Base-by-base conservation (phyloP, 2,888 invertebrate genomes). In the Tetropium fuscum region DNA sequence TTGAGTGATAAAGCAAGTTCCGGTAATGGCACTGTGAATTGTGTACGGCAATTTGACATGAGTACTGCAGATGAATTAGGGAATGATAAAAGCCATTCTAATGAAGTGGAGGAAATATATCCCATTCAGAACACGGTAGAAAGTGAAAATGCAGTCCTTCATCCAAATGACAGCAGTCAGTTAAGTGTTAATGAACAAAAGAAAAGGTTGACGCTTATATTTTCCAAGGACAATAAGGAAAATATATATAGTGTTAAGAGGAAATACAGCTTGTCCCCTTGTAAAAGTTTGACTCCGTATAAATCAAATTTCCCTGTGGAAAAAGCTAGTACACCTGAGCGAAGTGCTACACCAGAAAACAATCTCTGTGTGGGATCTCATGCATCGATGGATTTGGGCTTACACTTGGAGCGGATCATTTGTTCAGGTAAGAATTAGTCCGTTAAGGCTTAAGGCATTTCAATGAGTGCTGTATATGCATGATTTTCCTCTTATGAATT, bases 211-310 rank as follows among this genome's bases (percentile, higher is more conserved):
- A 70, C 70, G 7, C 60, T 72, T 25, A 56, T 72, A 13, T 68
- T 71, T 48, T 70, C 69, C 5, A 72, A 71, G 57, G 15, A 49
- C 36, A 59, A 70, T 16, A 72, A 71, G 36, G 71, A 72, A 48
- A 74, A 73, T 57, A 22, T 60, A 2, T 68, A 68, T 27, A 66
- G 61, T 40, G 64, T 67, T 38, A 64, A 64, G 55, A 48, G 71
- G n/a, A 72, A 71, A 36, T 69, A 62, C 51, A 71, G 72, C 41
- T 36, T 69, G 19, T 61, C 53, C 6, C 64, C 64, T 18, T 57
- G 57, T n/a, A 41, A 45, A 41, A 32, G 45, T 22, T 11, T 30
- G 8, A 51, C 57, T 1, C 22, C 51, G 6, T 16, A 51, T 7
- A 34, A 32, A 40, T 10, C 1, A 5, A 41, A 8, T 43, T 13